A percentile compares a stretch with the other conserved stretches of the same genome.
Evolutionary conservation across 2,888 invertebrate genomes (phyloP).

Genomic region (Drosophila meridiana): DNA sequence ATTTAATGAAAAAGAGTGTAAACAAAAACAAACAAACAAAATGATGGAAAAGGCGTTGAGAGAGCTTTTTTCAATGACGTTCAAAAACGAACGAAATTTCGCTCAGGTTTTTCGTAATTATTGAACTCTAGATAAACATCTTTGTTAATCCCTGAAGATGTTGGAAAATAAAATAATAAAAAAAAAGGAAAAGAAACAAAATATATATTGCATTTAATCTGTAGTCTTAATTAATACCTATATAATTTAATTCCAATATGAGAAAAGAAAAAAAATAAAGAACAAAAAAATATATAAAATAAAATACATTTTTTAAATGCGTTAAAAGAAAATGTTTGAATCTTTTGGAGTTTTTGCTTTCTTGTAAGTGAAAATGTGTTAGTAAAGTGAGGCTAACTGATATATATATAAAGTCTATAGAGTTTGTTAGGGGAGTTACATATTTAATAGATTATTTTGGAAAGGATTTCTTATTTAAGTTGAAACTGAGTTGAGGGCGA

Average conservation of each 20-base stretch:
- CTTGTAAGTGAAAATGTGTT: not conserved
- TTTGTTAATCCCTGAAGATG: conserved; percentile 53
- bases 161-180: conserved; percentile 27
- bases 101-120: conserved; percentile 77
- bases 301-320: conserved; percentile 69
- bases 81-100: conserved; percentile 65
- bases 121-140: conserved; percentile 55
- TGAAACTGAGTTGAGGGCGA: too few relatives aligned
- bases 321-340: conserved; percentile 41
- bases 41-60: conserved; percentile 30
- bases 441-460: not conserved
- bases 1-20: conserved; percentile 47
- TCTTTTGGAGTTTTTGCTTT: not conserved
- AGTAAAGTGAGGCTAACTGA: too few relatives aligned
- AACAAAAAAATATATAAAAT: conserved; percentile 42
- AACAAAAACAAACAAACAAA: conserved; percentile 18
- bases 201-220: conserved; percentile 71
- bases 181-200: conserved; percentile 9
- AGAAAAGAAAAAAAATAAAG: conserved; percentile 48
- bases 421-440: not conserved
- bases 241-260: conserved; percentile 68
- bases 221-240: conserved; percentile 69
- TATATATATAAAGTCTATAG: too few relatives aligned
- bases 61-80: conserved; percentile 28
- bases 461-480: not conserved